phyloP scores from a whole-genome alignment of 2,797 vertebrate genomes.

The Cryptoblepharus egeriae region DNA sequence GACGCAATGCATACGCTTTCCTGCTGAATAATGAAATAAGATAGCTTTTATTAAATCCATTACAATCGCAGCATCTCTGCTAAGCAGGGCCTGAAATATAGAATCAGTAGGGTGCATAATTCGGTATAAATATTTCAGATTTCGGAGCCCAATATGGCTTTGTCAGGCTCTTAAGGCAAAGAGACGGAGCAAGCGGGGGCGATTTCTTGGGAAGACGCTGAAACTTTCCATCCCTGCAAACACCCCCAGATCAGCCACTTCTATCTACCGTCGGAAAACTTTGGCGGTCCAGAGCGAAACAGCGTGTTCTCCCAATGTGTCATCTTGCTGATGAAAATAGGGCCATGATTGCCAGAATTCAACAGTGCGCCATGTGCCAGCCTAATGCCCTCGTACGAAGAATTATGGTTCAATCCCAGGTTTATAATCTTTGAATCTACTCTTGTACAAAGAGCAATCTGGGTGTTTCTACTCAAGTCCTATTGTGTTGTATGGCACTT shows the following conservation, averaged over 20 bases:
- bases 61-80: slow-evolving; percentile 69
- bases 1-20: slow-evolving; percentile 66
- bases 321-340: not conserved
- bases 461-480: no score
- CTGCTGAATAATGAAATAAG: slow-evolving; percentile 75
- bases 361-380: no score
- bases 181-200: slow-evolving; percentile 54
- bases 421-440: no score
- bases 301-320: not conserved
- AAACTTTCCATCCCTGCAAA: slow-evolving; percentile 35
- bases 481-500: no score
- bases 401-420: no score
- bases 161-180: slow-evolving; percentile 67
- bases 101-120: slow-evolving; percentile 80
- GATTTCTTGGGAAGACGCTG: slow-evolving; percentile 41
- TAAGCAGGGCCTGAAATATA: slow-evolving; percentile 74
- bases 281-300: no score
- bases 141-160: slow-evolving; percentile 68
- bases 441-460: no score
- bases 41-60: slow-evolving; percentile 75
- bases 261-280: not conserved
- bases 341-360: not conserved
- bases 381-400: not conserved
- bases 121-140: slow-evolving; percentile 83
- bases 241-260: no score